These are phyloP conservation scores for Monochamus saltuarius DNA, from an alignment of 1,140 invertebrate genomes.

Conservation along the genomic window DNA sequence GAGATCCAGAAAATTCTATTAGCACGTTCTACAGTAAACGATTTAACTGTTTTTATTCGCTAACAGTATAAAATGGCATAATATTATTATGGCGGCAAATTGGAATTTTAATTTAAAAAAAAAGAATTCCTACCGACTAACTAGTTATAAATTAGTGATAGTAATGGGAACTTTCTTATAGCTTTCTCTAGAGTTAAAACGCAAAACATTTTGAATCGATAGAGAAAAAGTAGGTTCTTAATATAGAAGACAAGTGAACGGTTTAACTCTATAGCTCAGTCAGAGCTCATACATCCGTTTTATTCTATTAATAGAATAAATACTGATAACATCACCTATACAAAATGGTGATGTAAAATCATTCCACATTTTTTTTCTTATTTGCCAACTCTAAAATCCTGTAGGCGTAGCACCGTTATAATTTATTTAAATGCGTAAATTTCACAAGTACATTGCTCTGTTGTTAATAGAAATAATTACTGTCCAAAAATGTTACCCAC, in stretches of 20 bases:
- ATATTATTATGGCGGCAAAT: not conserved
- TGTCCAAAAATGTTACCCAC: not conserved
- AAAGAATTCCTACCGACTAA: not conserved
- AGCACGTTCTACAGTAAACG: no score
- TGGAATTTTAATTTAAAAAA: constrained; percentile 3
- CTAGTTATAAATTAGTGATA: constrained; percentile 6
- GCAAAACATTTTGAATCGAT: constrained; percentile 10
- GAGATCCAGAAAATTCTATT: not conserved
- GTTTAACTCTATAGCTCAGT: not conserved
- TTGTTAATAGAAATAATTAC: not conserved
- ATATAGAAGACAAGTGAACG: constrained; percentile 2
- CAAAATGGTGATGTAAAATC: no score
- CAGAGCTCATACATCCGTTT: constrained; percentile 3
- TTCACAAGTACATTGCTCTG: not conserved
- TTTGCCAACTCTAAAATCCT: no score
- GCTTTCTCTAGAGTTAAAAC: constrained; percentile 9
- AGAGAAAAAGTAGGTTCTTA: constrained; percentile 8
- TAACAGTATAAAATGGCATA: not conserved
- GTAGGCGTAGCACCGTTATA: no score
- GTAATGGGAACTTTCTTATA: constrained; percentile 9
- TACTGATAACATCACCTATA: no score
- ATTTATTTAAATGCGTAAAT: no score
- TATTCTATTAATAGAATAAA: not conserved
- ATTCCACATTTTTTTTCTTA: no score
- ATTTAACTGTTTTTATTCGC: no score